Evolutionary conservation across 2,113 vertebrate species (phyloP).

Genomic region (Oplegnathus fasciatus): DNA sequence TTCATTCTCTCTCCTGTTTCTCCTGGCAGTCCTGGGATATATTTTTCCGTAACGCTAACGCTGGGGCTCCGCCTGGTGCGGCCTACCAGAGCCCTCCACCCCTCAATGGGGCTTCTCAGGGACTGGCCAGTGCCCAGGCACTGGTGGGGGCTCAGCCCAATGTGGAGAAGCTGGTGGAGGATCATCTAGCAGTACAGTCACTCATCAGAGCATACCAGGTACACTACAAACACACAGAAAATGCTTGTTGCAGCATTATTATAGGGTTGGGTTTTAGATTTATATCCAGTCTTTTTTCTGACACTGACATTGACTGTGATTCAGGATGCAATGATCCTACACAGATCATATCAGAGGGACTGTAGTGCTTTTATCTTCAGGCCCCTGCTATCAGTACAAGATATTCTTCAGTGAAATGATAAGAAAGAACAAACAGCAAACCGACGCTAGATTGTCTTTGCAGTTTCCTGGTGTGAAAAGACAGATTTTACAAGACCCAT

Average conservation of each 20-base stretch:
- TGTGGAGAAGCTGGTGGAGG: slow-evolving; percentile 93
- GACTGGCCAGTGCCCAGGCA: slow-evolving; percentile 76
- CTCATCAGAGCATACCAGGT: slow-evolving; percentile 98
- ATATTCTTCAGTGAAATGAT: not conserved
- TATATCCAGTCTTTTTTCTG: not conserved
- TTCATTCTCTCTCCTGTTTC: not conserved
- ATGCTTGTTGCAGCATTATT: not conserved
- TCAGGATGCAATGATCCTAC: not conserved
- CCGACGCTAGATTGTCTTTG: not conserved
- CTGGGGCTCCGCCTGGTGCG: slow-evolving; percentile 80
- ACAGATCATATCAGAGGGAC: not conserved
- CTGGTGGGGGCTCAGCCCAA: slow-evolving; percentile 86
- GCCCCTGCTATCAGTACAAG: not conserved
- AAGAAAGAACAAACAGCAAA: not conserved
- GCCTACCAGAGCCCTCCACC: slow-evolving; percentile 91
- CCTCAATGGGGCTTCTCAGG: slow-evolving; percentile 79
- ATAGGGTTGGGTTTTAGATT: not conserved
- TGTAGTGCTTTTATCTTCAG: not conserved
- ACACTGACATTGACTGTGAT: not conserved
- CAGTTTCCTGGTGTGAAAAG: not conserved
- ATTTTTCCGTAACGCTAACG: slow-evolving; percentile 93
- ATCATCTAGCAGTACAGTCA: slow-evolving; percentile 94
- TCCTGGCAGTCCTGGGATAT: slow-evolving; percentile 93
- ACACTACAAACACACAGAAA: slow-evolving; percentile 5
- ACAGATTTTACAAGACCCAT: not conserved